A percentile compares a stretch with the other conserved stretches of the same genome.
Evolutionary conservation across 2,888 invertebrate species (phyloP).

Genomic region (Beris morrisii): DNA sequence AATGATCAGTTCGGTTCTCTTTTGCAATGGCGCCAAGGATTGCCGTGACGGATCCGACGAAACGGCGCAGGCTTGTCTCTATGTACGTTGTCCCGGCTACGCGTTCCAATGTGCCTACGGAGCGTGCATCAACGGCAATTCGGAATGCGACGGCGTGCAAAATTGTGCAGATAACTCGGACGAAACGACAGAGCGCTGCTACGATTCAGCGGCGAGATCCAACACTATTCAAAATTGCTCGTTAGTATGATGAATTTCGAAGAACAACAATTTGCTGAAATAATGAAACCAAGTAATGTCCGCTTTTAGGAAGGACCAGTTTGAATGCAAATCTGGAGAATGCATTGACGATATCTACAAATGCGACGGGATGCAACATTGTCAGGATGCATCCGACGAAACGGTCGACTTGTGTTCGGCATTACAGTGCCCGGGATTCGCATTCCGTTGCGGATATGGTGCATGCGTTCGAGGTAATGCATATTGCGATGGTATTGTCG

Average conservation of each 20-base stretch:
- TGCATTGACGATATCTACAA: slow-evolving; percentile 40
- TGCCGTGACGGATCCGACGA: slow-evolving; percentile 37
- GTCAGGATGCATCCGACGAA: slow-evolving; percentile 46
- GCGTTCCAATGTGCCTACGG: slow-evolving; percentile 61
- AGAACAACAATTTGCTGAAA: too few species aligned
- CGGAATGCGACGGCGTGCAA: slow-evolving; percentile 53
- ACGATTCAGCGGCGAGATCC: background rate
- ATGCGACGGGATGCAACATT: slow-evolving; percentile 54
- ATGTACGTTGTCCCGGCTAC: slow-evolving; percentile 56
- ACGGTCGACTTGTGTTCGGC: slow-evolving; percentile 33
- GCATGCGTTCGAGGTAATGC: slow-evolving; percentile 62
- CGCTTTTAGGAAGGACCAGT: slow-evolving; percentile 33
- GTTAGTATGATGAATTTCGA: slow-evolving; percentile 34
- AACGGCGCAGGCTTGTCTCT: slow-evolving; percentile 45
- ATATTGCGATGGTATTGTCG: slow-evolving; percentile 52
- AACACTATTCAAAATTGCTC: slow-evolving; percentile 34
- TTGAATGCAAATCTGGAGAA: slow-evolving; percentile 40
- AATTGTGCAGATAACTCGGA: slow-evolving; percentile 38
- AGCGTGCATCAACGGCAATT: slow-evolving; percentile 60
- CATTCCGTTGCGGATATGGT: slow-evolving; percentile 65
- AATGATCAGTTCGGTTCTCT: slow-evolving; percentile 11
- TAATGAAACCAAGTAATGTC: too few species aligned
- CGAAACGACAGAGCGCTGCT: slow-evolving; percentile 15
- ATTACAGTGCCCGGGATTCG: slow-evolving; percentile 56
- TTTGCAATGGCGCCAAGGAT: slow-evolving; percentile 52